These are phyloP conservation scores for Oceanodroma tethys DNA, from an alignment of 2,113 vertebrate genomes.

Conservation along the genomic window DNA sequence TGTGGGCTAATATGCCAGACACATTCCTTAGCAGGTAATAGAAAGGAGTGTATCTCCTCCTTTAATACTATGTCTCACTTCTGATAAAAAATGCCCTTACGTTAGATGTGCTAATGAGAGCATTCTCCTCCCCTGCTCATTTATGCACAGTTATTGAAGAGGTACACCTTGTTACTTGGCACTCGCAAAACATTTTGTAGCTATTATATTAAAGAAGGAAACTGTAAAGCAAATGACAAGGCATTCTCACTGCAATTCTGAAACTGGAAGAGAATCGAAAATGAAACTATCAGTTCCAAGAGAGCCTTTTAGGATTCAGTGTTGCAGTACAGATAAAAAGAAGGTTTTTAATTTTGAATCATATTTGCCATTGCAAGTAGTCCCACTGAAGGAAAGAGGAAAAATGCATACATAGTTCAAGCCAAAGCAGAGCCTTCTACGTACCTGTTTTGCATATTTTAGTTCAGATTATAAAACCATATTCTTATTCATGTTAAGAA, in stretches of 20 bases:
- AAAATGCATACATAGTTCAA: background rate
- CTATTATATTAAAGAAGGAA: background rate
- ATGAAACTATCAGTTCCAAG: background rate
- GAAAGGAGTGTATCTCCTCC: background rate
- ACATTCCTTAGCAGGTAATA: background rate
- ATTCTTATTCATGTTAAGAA: background rate
- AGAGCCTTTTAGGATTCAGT: background rate
- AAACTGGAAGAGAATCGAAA: background rate
- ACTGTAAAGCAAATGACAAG: background rate
- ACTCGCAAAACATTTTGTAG: background rate
- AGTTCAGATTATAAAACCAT: background rate
- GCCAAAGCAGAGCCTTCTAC: background rate
- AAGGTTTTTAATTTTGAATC: constrained; percentile 35
- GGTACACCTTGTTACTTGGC: background rate
- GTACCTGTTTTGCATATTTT: background rate
- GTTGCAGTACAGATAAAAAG: background rate
- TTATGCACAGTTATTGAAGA: background rate
- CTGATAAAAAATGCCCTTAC: background rate
- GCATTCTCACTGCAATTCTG: background rate
- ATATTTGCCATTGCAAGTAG: background rate
- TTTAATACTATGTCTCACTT: background rate
- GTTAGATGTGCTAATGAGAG: background rate
- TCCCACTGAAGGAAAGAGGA: background rate
- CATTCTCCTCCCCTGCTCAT: background rate
- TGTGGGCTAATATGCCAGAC: background rate